Conservation (phyloP, 2,888 invertebrate genomes). For the Amphipoea oculea region DNA sequence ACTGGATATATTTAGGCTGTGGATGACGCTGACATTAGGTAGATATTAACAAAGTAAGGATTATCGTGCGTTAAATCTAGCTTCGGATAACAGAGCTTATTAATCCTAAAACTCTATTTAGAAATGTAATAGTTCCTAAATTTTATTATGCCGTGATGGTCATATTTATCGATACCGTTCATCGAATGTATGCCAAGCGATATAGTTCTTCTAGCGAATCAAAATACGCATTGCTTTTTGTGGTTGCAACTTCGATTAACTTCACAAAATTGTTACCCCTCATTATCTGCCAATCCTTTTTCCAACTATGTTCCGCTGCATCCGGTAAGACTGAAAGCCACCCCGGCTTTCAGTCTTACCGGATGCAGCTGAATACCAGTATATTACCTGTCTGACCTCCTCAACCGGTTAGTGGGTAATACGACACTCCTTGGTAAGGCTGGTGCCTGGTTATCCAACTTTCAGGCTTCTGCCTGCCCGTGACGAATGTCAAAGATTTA, state of each 20-base stretch:
- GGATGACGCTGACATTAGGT: constrained; percentile 27
- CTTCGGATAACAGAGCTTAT: constrained; percentile 1
- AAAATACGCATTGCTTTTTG: not conserved
- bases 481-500: too few relatives aligned
- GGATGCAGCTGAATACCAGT: too few relatives aligned
- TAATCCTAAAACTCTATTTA: not conserved
- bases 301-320: too few relatives aligned
- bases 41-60: constrained; percentile 4
- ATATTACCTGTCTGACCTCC: too few relatives aligned
- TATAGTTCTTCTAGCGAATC: not conserved
- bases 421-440: too few relatives aligned
- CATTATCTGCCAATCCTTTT: too few relatives aligned
- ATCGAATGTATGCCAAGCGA: not conserved
- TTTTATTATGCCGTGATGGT: not conserved
- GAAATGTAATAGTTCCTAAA: not conserved
- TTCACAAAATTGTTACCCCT: too few relatives aligned
- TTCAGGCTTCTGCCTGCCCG: too few relatives aligned
- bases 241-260: too few relatives aligned
- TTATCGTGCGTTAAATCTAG: constrained; percentile 15
- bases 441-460: too few relatives aligned
- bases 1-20: constrained; percentile 29
- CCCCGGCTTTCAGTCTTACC: not conserved
- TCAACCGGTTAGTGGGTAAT: too few relatives aligned
- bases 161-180: not conserved
- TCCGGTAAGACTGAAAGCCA: too few relatives aligned